A percentile compares a stretch with the other conserved stretches of the same genome.
These are phyloP conservation scores for Neogale vison DNA, from an alignment of 2,113 vertebrate genomes.

Conservation along the genomic window DNA sequence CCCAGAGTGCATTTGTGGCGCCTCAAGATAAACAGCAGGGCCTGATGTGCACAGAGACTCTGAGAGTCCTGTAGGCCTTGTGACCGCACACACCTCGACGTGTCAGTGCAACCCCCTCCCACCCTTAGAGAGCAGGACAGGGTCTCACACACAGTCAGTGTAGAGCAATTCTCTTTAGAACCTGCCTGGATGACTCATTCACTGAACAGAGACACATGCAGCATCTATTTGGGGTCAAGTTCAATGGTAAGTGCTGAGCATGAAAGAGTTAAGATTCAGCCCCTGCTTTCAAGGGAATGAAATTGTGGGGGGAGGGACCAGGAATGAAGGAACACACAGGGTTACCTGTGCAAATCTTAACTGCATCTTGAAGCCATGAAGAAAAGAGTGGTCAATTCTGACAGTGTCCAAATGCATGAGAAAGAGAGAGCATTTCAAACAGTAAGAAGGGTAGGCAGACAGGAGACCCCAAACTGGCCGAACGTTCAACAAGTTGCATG, in stretches of 20 bases:
- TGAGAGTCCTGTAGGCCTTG: neutral
- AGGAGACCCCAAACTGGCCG: neutral
- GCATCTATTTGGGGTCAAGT: neutral
- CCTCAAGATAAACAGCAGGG: neutral
- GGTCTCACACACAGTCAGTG: neutral
- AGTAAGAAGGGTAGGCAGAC: neutral
- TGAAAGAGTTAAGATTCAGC: neutral
- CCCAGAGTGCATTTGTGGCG: neutral
- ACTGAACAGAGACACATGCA: neutral
- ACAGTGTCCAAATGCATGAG: neutral
- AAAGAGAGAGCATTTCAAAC: neutral
- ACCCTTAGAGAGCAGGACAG: neutral
- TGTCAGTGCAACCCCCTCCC: neutral
- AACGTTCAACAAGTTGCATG: neutral
- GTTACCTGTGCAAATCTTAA: neutral
- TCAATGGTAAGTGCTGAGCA: neutral
- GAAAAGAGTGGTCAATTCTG: neutral
- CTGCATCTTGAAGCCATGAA: neutral
- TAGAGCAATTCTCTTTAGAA: neutral
- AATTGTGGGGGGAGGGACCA: too few species aligned
- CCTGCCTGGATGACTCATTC: neutral
- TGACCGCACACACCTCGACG: rapidly evolving
- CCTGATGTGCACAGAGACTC: neutral
- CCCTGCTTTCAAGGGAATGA: neutral
- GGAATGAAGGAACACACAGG: neutral